These are phyloP conservation scores for Corvus hawaiiensis DNA, from an alignment of 2,113 vertebrate genomes.

Conservation along the genomic window DNA sequence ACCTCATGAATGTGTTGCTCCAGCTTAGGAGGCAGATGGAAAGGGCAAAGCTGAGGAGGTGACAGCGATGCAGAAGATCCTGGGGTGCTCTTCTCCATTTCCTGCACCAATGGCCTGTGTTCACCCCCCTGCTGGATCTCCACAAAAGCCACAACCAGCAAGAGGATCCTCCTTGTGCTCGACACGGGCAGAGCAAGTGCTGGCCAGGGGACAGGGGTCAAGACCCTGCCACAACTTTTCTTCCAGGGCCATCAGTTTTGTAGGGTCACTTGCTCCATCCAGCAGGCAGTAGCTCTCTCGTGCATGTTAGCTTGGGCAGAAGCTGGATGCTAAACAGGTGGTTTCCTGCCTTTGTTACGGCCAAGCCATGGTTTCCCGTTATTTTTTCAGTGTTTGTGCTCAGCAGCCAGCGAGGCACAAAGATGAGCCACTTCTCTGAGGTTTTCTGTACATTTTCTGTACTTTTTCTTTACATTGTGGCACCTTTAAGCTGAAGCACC, in stretches of 20 bases:
- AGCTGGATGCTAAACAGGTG: background rate
- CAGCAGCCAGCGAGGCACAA: background rate
- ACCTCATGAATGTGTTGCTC: background rate
- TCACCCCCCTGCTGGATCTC: background rate
- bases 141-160: background rate
- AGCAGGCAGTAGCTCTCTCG: background rate
- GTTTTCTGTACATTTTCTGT: background rate
- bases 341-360: background rate
- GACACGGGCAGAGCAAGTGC: accelerated
- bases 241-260: background rate
- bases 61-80: background rate
- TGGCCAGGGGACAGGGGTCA: background rate
- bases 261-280: background rate
- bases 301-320: background rate
- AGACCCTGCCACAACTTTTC: background rate
- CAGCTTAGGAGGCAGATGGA: background rate
- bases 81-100: background rate
- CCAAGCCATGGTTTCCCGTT: background rate
- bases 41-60: background rate
- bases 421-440: background rate
- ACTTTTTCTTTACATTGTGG: background rate
- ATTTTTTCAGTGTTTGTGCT: background rate
- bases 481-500: background rate
- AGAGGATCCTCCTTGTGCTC: background rate
- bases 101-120: background rate